These are phyloP conservation scores for Drosophila baimaii DNA, from an alignment of 1,140 invertebrate species.

Conservation along the genomic window DNA sequence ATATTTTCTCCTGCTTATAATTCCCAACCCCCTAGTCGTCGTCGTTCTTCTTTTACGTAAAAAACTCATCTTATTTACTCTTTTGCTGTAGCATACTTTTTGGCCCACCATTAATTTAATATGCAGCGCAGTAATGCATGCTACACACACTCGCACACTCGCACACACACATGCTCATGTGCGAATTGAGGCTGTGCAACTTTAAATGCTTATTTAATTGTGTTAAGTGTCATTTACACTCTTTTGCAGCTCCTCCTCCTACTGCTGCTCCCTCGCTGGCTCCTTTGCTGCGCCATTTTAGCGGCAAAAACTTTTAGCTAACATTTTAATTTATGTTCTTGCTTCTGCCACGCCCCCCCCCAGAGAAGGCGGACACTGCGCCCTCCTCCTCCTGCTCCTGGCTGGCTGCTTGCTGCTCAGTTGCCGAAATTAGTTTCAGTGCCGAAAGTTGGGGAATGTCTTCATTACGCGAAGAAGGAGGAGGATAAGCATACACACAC, in stretches of 20 bases:
- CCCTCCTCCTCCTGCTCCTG: background rate
- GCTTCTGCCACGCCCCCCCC: slow-evolving; percentile 20
- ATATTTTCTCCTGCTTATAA: background rate
- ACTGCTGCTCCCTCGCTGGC: background rate
- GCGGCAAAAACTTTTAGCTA: slow-evolving; percentile 76
- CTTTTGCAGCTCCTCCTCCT: slow-evolving; percentile 17
- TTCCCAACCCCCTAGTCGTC: background rate
- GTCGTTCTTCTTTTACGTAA: background rate
- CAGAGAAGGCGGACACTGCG: background rate
- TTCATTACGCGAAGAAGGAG: slow-evolving; percentile 71
- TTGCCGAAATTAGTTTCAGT: slow-evolving; percentile 73
- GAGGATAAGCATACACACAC: slow-evolving; percentile 14
- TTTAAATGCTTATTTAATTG: slow-evolving; percentile 83
- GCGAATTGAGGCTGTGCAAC: slow-evolving; percentile 45
- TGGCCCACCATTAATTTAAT: slow-evolving; percentile 73
- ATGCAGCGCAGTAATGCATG: slow-evolving; percentile 55
- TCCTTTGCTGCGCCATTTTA: slow-evolving; percentile 62
- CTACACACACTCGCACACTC: slow-evolving; percentile 1
- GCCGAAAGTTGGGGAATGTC: slow-evolving; percentile 65
- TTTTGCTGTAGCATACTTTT: slow-evolving; percentile 66
- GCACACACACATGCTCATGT: background rate
- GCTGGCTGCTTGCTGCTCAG: slow-evolving; percentile 33
- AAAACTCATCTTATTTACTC: slow-evolving; percentile 11
- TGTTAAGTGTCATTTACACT: slow-evolving; percentile 82
- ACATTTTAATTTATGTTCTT: slow-evolving; percentile 80